Conservation (phyloP, 2,113 vertebrate genomes). For the Aix galericulata region DNA sequence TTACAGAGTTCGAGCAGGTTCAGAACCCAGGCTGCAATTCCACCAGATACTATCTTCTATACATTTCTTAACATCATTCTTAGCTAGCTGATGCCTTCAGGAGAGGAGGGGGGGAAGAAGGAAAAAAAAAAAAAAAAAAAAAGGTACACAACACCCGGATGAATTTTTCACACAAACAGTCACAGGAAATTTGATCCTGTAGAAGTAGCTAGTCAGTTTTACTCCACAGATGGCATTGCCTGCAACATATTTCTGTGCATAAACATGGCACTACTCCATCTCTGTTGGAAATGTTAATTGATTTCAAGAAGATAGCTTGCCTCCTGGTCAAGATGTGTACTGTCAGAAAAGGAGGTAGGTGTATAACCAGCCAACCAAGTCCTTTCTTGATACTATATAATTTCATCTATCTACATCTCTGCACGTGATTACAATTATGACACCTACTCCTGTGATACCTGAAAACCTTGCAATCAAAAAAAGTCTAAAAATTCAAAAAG, state of each 20-base stretch:
- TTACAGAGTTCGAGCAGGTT: not conserved
- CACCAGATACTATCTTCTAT: not conserved
- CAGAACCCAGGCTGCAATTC: not conserved
- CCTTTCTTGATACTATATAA: not conserved
- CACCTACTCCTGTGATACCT: not conserved
- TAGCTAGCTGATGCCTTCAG: not conserved
- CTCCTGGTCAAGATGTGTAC: slow-evolving; percentile 45
- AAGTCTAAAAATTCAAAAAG: too few species aligned
- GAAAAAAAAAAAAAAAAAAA: not conserved
- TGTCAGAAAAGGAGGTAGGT: slow-evolving; percentile 31
- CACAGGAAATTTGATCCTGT: slow-evolving; percentile 11
- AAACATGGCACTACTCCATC: slow-evolving; percentile 56
- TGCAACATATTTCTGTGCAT: slow-evolving; percentile 54
- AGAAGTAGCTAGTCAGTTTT: slow-evolving; percentile 26
- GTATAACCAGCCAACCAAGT: not conserved
- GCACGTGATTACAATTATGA: not conserved
- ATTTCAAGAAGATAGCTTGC: slow-evolving; percentile 52
- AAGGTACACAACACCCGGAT: not conserved
- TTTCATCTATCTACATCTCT: not conserved
- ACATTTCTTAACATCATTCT: not conserved
- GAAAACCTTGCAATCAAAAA: not conserved
- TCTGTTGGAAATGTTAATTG: slow-evolving; percentile 67
- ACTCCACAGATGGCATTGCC: slow-evolving; percentile 62
- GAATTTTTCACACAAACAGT: not conserved
- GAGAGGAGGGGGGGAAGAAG: too few species aligned